A percentile compares a stretch with the other conserved stretches of the same genome.
Evolutionary conservation across 92 coral and sea anemone genomes (phyloP).

Genomic region (Porites rus): DNA sequence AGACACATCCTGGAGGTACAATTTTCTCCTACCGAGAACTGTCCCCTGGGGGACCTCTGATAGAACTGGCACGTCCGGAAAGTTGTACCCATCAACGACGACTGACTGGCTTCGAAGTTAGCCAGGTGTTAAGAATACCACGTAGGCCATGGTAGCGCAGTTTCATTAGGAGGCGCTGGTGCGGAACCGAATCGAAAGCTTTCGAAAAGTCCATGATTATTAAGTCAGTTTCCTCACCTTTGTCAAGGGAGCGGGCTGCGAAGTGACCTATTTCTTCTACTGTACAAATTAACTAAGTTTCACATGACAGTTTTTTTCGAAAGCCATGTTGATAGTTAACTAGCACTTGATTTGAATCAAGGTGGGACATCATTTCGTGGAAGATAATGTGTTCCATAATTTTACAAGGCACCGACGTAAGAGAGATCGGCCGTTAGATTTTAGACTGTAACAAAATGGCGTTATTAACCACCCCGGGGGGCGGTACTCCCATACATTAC

Average conservation of each 20-base stretch:
- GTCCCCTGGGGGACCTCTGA: conserved; percentile 54
- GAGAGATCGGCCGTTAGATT: conserved; percentile 36
- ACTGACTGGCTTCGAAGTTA: conserved; percentile 23
- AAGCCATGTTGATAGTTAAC: conserved; percentile 61
- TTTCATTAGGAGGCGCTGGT: conserved; percentile 19
- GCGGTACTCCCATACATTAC: too few relatives aligned
- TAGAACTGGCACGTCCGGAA: conserved; percentile 11
- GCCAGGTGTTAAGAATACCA: conserved; percentile 24
- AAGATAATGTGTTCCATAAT: conserved; percentile 58
- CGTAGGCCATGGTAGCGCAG: conserved; percentile 40
- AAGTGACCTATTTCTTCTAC: conserved; percentile 16
- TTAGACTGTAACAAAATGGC: too few relatives aligned
- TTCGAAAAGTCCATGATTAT: conserved; percentile 45
- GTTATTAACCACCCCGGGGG: too few relatives aligned
- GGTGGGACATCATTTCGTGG: conserved; percentile 46
- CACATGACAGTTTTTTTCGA: conserved; percentile 33
- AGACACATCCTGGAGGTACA: too few relatives aligned
- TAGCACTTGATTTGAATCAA: conserved; percentile 30
- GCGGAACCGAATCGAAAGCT: conserved; percentile 62
- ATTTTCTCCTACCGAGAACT: conserved; percentile 7
- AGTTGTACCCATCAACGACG: conserved; percentile 10
- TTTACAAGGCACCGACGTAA: conserved; percentile 54
- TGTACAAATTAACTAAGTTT: conserved; percentile 37
- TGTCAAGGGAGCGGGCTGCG: conserved; percentile 23
- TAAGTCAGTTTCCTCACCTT: conserved; percentile 35